Evolutionary conservation across 2,888 invertebrate species (phyloP), one percentile per base, ranked within the genome.

Genomic region (Anoplius nigerrimus): DNA sequence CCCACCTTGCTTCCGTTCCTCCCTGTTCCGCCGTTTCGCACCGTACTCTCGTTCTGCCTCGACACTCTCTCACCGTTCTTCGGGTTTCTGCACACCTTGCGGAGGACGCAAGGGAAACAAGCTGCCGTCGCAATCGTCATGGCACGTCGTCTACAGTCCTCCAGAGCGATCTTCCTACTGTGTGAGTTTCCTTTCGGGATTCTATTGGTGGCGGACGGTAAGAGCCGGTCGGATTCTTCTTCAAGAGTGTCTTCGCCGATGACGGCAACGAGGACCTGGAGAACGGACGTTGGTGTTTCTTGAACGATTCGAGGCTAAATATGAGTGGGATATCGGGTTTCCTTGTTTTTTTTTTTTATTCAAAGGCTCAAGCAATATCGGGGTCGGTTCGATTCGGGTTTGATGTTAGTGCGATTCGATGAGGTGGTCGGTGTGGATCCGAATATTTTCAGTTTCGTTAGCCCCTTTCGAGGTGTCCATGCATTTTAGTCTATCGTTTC

Each of bases 111-210:
- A 46, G 11, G 21, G 20, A n/a, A 62, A 51, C 13, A 52, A 69
- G 45, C 24, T 20, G 6, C 15, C 43, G 51, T 45, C 46, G 48
- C 48, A 22, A 53, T 48, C 60, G 62, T 54, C 63, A 86, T 86
- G 86, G 75, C 80, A 66, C 80, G 79, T 57, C 79, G 69, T 45
- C 59, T 66, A 59, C 73, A 73, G 51, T 21, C 79, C 66, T 71
- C 70, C 74, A 79, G 74, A 71, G 72, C 79, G 75, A 76, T 82
- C 77, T 73, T 86, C 69, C 61, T 85, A 61, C 62, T 86, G 60
- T 85, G 87, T 87, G 75, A 87, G 86, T 85, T 64, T 43, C 13
- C 18, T 24, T 11, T 56, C 24, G 34, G 5, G 48, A 8, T 48
- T n/a, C 1, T n/a, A 5, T 16, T 15, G 48, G 48, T 18, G 48